phyloP scores from a whole-genome alignment of 2,888 invertebrate species.

The Habroteleia sp. region DNA sequence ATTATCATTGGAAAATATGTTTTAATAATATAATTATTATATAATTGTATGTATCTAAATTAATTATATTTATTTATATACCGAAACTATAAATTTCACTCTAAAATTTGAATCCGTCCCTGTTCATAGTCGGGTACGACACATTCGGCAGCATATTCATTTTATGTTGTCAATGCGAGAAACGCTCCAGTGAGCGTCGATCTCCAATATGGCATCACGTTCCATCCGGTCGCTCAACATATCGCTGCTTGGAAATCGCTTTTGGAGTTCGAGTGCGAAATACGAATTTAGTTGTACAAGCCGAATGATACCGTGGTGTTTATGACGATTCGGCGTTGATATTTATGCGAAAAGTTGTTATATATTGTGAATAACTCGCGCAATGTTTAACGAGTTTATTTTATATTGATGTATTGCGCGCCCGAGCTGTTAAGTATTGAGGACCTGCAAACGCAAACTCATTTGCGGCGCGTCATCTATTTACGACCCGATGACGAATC shows the following conservation, averaged over 20 bases:
- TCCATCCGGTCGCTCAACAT: conserved; percentile 43
- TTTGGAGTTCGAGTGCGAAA: conserved; percentile 55
- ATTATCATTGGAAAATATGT: too few relatives aligned
- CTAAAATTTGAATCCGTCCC: conserved; percentile 28
- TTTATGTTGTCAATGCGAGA: conserved; percentile 67
- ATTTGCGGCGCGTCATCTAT: conserved; percentile 51
- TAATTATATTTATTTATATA: too few relatives aligned
- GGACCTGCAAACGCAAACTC: conserved; percentile 35
- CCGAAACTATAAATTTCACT: too few relatives aligned
- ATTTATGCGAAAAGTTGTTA: conserved; percentile 54
- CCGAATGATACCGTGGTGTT: conserved; percentile 32
- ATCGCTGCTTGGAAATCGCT: conserved; percentile 55
- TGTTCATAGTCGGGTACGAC: conserved; percentile 67
- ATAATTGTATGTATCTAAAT: too few relatives aligned
- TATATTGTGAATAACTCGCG: conserved; percentile 19
- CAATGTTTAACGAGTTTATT: conserved; percentile 52
- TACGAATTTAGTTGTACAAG: conserved; percentile 30
- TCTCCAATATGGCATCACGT: conserved; percentile 52
- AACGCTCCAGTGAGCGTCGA: conserved; percentile 57
- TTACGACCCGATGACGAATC: conserved; percentile 43
- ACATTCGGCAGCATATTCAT: conserved; percentile 68
- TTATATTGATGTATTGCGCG: conserved; percentile 50
- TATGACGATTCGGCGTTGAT: conserved; percentile 51
- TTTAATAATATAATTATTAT: too few relatives aligned
- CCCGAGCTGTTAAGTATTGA: conserved; percentile 40